Conservation (phyloP, 1,140 invertebrate species). For the Trypoxylus dichotomus region DNA sequence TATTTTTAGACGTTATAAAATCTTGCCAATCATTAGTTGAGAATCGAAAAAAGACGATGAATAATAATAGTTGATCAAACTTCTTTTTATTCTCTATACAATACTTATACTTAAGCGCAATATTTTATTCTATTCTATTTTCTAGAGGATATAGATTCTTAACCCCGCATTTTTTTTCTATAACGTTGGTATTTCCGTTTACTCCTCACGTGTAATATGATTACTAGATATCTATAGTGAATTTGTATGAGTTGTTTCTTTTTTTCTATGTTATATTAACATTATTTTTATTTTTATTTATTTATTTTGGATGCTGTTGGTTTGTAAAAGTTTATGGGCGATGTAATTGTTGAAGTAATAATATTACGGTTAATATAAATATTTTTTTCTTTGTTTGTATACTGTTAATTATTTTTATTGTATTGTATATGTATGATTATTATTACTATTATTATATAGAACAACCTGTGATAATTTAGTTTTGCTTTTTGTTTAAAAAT, state of each 20-base stretch:
- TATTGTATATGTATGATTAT: background rate
- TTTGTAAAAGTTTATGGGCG: background rate
- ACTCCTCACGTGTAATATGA: background rate
- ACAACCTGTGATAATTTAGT: conserved; percentile 35
- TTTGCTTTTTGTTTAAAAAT: conserved; percentile 32
- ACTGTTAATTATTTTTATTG: conserved; percentile 24
- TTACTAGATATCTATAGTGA: conserved; percentile 8
- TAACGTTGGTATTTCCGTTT: background rate
- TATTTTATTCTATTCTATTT: background rate
- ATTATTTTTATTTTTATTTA: conserved; percentile 9
- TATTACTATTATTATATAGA: conserved; percentile 25
- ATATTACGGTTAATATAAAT: too few species aligned
- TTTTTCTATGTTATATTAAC: conserved; percentile 22
- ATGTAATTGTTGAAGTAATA: background rate
- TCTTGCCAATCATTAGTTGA: conserved; percentile 3
- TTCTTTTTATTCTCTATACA: background rate
- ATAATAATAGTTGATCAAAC: background rate
- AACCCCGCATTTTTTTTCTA: background rate
- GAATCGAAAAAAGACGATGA: background rate
- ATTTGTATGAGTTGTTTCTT: conserved; percentile 28
- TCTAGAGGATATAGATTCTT: background rate
- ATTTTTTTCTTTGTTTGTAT: conserved; percentile 25
- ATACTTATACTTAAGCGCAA: background rate
- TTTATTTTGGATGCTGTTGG: conserved; percentile 14
- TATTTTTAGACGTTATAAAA: conserved; percentile 2